Evolutionary conservation across 2,113 vertebrate genomes (phyloP).

Genomic region (Aythya baeri): DNA sequence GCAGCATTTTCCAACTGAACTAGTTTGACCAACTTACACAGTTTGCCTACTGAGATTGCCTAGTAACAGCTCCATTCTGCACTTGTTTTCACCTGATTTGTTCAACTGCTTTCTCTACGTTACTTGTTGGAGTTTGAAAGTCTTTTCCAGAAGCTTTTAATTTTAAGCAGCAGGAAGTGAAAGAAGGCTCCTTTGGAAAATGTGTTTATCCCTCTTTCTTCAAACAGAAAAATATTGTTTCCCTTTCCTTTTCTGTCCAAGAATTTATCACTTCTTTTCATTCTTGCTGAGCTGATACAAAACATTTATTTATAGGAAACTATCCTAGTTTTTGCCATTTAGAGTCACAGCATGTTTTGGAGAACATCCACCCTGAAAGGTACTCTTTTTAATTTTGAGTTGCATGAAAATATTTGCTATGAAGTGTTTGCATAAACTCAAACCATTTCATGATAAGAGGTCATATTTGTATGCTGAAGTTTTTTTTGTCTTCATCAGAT

Average conservation of each 20-base stretch:
- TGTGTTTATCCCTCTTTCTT: neutral
- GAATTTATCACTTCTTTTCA: conserved; percentile 44
- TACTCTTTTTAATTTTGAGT: neutral
- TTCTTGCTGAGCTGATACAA: conserved; percentile 19
- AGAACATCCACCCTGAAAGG: neutral
- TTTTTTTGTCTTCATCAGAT: neutral
- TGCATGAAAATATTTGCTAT: neutral
- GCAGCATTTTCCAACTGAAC: conserved; percentile 24
- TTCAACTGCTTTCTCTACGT: neutral
- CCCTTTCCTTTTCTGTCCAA: conserved; percentile 20
- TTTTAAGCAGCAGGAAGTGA: conserved; percentile 72
- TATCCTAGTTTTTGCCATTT: neutral
- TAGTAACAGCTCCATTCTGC: conserved; percentile 63
- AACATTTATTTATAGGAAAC: neutral
- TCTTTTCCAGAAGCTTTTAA: conserved; percentile 53
- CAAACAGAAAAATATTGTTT: conserved; percentile 48
- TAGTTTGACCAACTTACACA: conserved; percentile 60
- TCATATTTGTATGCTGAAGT: neutral
- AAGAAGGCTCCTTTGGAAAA: conserved; percentile 60
- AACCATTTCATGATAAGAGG: neutral
- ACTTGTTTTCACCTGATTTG: conserved; percentile 8
- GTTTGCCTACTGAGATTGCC: conserved; percentile 67
- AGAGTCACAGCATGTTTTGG: neutral
- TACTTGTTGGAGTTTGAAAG: conserved; percentile 41
- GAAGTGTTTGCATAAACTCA: neutral